A percentile compares a stretch with the other conserved stretches of the same genome.
phyloP scores from a whole-genome alignment of 2,113 vertebrate genomes.

The Lophochroa leadbeateri region DNA sequence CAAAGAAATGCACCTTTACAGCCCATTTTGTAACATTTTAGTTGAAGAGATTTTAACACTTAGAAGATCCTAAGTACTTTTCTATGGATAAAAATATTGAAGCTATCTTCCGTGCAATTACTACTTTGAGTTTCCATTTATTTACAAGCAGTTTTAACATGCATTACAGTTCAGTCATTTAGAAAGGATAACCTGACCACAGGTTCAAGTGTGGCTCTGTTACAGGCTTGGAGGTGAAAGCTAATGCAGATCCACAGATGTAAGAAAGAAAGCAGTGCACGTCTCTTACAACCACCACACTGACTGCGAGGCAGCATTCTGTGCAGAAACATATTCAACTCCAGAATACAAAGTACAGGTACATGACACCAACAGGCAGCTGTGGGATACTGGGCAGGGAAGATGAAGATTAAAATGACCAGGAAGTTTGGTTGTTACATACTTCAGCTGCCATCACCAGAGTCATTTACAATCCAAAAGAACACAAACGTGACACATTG shows the following conservation, averaged over 20 bases:
- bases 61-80: background rate
- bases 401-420: background rate
- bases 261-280: background rate
- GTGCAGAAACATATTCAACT: background rate
- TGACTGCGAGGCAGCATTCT: rapidly evolving
- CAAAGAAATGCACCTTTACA: rapidly evolving
- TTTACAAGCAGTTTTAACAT: background rate
- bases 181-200: background rate
- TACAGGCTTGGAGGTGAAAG: background rate
- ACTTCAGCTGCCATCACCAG: background rate
- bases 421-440: background rate
- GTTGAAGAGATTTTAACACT: background rate
- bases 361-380: background rate
- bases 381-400: background rate
- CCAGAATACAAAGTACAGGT: background rate
- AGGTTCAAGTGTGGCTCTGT: background rate
- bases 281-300: background rate
- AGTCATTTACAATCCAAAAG: background rate
- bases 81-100: background rate
- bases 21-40: background rate
- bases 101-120: background rate
- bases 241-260: background rate
- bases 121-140: background rate
- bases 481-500: background rate
- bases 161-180: background rate